Conservation (phyloP, 2,113 vertebrate genomes). For the Stegostoma tigrinum region DNA sequence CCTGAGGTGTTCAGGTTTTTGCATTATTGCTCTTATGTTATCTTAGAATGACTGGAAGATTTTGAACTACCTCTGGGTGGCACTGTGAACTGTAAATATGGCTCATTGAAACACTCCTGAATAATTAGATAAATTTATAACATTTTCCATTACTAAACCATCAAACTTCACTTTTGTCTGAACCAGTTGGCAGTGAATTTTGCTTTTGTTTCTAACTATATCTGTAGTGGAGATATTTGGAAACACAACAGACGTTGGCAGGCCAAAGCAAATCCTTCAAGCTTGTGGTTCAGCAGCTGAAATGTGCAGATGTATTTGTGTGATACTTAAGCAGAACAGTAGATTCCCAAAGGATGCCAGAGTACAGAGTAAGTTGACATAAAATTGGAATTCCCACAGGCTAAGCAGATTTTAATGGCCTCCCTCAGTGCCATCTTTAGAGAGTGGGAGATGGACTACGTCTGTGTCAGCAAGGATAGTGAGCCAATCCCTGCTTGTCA, state of each 20-base stretch:
- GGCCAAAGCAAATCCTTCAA: not conserved
- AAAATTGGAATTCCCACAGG: not conserved
- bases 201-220: not conserved
- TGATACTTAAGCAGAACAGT: not conserved
- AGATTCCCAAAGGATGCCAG: not conserved
- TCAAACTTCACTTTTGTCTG: not conserved
- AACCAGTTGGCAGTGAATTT: not conserved
- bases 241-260: not conserved
- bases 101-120: not conserved
- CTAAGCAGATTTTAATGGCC: not conserved
- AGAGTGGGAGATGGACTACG: no score
- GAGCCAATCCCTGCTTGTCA: no score
- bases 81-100: constrained; percentile 10
- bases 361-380: not conserved
- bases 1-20: not conserved
- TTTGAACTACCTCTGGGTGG: constrained; percentile 11
- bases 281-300: not conserved
- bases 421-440: no score
- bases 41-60: not conserved
- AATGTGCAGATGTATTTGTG: not conserved
- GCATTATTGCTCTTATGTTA: not conserved
- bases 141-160: not conserved
- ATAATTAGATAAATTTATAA: constrained; percentile 6
- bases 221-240: not conserved
- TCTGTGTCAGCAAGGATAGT: no score